A percentile compares a stretch with the other conserved stretches of the same genome.
phyloP scores from a whole-genome alignment of 2,113 vertebrate genomes.

The Corythaeola cristata region DNA sequence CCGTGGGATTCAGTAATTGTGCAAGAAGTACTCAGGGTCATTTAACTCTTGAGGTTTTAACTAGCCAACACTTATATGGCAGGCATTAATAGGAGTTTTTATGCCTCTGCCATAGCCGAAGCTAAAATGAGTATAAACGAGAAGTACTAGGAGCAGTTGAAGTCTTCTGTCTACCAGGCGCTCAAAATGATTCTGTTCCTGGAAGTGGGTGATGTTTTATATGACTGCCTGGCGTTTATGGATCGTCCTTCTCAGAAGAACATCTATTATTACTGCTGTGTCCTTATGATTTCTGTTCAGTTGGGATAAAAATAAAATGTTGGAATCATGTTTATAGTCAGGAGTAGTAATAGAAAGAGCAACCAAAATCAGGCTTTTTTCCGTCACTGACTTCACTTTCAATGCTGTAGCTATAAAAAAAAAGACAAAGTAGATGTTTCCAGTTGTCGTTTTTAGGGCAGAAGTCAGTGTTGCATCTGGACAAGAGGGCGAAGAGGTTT shows the following conservation, averaged over 20 bases:
- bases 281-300: background rate
- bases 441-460: background rate
- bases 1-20: background rate
- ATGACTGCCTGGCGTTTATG: background rate
- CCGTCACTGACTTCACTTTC: background rate
- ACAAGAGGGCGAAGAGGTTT: background rate
- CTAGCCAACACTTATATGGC: background rate
- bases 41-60: background rate
- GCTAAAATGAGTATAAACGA: background rate
- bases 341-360: background rate
- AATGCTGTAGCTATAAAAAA: background rate
- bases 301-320: background rate
- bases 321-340: background rate
- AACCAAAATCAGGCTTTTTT: background rate
- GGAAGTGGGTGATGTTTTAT: background rate
- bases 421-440: background rate
- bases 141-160: background rate
- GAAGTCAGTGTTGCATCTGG: background rate
- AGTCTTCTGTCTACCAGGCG: background rate
- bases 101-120: background rate
- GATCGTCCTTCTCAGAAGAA: background rate
- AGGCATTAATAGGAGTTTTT: background rate
- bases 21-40: background rate
- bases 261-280: background rate
- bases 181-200: background rate